Evolutionary conservation across 1,140 invertebrate species (phyloP).

Genomic region (Coelopa frigida): DNA sequence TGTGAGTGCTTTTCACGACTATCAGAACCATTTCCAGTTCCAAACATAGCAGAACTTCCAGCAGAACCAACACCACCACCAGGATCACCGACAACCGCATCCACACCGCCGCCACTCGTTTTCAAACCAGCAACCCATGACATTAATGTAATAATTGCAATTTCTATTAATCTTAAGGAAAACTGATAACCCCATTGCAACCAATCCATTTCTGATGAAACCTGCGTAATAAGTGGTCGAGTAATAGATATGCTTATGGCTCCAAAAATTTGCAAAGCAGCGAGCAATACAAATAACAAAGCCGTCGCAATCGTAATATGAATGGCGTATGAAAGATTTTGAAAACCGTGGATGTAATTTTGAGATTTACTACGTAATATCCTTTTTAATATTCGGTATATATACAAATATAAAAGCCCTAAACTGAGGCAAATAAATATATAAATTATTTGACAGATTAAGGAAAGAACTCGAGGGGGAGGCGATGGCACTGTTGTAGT

Average conservation of each 20-base stretch:
- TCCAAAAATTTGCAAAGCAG: slow-evolving; percentile 73
- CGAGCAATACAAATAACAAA: slow-evolving; percentile 71
- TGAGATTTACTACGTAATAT: slow-evolving; percentile 60
- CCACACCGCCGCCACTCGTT: slow-evolving; percentile 39
- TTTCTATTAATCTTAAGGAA: slow-evolving; percentile 72
- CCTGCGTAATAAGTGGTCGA: slow-evolving; percentile 30
- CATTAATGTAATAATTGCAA: slow-evolving; percentile 71
- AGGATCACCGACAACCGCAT: slow-evolving; percentile 9
- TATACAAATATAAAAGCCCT: slow-evolving; percentile 75
- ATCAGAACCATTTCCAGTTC: slow-evolving; percentile 40
- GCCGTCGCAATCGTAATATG: slow-evolving; percentile 80
- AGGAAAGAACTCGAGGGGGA: slow-evolving; percentile 53
- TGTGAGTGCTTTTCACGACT: slow-evolving; percentile 49
- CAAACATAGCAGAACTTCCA: slow-evolving; percentile 14
- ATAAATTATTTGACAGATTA: slow-evolving; percentile 76
- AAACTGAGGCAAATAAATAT: slow-evolving; percentile 70
- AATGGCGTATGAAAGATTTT: slow-evolving; percentile 68
- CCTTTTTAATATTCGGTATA: slow-evolving; percentile 64
- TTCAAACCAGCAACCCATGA: slow-evolving; percentile 73
- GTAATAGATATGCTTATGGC: slow-evolving; percentile 47
- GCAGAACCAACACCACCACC: slow-evolving; percentile 17
- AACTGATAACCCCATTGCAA: slow-evolving; percentile 85
- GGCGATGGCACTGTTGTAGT: slow-evolving; percentile 15
- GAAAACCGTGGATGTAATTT: slow-evolving; percentile 58
- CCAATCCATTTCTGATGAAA: slow-evolving; percentile 54